Evolutionary conservation across 1,140 invertebrate species (phyloP).

Genomic region (Druon quercuslanigerum): DNA sequence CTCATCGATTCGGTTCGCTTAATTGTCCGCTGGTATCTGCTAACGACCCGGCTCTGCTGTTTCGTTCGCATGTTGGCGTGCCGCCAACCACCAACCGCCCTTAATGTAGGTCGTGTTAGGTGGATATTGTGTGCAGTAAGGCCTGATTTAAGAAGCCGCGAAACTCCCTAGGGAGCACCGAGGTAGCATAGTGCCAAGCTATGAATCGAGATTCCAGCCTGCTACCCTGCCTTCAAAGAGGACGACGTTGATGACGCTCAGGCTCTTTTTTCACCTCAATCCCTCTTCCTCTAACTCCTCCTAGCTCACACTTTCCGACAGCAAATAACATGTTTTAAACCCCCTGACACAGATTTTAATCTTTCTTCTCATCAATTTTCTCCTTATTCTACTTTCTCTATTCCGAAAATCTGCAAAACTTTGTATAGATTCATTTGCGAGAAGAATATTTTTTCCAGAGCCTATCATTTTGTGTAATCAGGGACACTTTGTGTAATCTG

Average conservation of each 20-base stretch:
- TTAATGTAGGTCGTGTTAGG: constrained; percentile 39
- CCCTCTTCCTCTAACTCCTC: background rate
- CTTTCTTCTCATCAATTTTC: background rate
- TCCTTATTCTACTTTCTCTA: background rate
- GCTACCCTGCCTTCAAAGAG: background rate
- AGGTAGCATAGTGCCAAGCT: background rate
- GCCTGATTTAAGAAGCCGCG: constrained; percentile 30
- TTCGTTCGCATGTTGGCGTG: constrained; percentile 35
- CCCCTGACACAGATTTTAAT: constrained; percentile 3
- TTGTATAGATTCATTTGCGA: too few species aligned
- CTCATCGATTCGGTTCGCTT: constrained; percentile 38
- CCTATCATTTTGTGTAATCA: too few species aligned
- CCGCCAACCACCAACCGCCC: constrained; percentile 26
- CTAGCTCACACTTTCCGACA: background rate
- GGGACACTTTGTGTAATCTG: too few species aligned
- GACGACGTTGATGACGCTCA: background rate
- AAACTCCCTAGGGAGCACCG: constrained; percentile 5
- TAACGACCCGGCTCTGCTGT: constrained; percentile 35
- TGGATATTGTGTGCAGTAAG: constrained; percentile 31
- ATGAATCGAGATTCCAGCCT: background rate
- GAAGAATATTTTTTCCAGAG: too few species aligned
- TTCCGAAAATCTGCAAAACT: background rate
- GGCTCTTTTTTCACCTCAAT: background rate
- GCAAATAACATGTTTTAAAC: background rate
- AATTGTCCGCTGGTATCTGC: constrained; percentile 38